Percentiles rank a stretch among this genome's conserved stretches.
phyloP scores from a whole-genome alignment of 2,113 vertebrate genomes.

The Hyperopisus bebe region DNA sequence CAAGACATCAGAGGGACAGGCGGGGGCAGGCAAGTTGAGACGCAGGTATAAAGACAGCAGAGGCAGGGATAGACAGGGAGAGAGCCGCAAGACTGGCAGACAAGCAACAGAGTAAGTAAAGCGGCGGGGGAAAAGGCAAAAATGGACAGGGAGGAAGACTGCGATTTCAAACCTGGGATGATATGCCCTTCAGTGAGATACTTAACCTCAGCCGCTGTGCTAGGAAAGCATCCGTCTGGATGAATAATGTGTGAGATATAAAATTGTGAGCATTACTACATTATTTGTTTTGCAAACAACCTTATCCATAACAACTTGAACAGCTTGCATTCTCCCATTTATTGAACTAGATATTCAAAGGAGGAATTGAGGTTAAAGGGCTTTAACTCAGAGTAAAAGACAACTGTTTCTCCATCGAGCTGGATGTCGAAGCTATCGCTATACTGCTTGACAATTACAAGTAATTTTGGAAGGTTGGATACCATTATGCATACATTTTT shows the following conservation, averaged over 20 bases:
- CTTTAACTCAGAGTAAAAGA: neutral
- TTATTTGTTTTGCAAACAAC: slow-evolving; percentile 12
- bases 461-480: neutral
- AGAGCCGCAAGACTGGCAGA: neutral
- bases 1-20: neutral
- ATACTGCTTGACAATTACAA: neutral
- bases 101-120: neutral
- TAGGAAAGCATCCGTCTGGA: slow-evolving; percentile 10
- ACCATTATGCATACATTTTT: neutral
- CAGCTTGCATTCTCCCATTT: neutral
- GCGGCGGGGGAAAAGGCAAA: neutral
- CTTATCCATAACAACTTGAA: slow-evolving; percentile 4
- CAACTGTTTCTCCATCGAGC: neutral
- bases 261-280: slow-evolving; percentile 6
- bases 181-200: slow-evolving; percentile 8
- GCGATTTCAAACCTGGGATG: neutral
- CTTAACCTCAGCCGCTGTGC: slow-evolving; percentile 2
- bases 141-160: neutral
- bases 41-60: neutral
- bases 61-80: neutral
- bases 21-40: neutral
- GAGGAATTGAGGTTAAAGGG: neutral
- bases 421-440: neutral
- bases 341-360: neutral
- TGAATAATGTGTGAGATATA: slow-evolving; percentile 17